These are phyloP conservation scores for Hemiprocne comata DNA, from an alignment of 2,113 vertebrate genomes.

Conservation along the genomic window DNA sequence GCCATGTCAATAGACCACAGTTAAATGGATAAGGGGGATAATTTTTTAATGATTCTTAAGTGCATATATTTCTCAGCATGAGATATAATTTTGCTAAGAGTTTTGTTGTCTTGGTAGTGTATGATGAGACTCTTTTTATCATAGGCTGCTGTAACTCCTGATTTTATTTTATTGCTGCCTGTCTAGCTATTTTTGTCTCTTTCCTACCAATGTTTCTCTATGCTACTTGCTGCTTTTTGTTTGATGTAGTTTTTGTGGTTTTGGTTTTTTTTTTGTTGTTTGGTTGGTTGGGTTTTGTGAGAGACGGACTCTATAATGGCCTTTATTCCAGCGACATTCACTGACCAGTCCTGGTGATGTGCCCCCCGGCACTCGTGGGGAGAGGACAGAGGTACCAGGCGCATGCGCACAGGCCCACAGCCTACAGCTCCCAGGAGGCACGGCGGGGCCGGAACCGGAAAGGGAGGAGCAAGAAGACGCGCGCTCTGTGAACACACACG, in stretches of 20 bases:
- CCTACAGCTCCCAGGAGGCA: no score
- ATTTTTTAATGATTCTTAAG: not conserved
- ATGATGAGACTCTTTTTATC: not conserved
- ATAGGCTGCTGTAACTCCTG: not conserved
- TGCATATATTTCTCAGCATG: not conserved
- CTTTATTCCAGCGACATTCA: no score
- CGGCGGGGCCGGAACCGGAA: no score
- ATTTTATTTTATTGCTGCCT: not conserved
- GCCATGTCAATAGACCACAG: not conserved
- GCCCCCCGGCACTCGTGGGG: no score
- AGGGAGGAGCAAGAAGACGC: no score
- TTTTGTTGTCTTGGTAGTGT: not conserved
- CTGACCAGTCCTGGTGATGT: no score
- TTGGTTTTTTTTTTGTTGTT: no score
- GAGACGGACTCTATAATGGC: no score
- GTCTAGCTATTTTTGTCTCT: accelerated
- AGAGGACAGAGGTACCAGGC: no score
- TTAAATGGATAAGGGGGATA: accelerated
- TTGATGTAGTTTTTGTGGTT: not conserved
- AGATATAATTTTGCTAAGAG: not conserved
- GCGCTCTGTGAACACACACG: no score
- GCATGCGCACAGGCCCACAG: no score
- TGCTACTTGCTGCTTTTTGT: not conserved
- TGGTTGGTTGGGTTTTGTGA: no score
- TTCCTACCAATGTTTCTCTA: not conserved